Conservation (phyloP, 2,888 invertebrate genomes). For the Eueremaeus valkanovi region DNA sequence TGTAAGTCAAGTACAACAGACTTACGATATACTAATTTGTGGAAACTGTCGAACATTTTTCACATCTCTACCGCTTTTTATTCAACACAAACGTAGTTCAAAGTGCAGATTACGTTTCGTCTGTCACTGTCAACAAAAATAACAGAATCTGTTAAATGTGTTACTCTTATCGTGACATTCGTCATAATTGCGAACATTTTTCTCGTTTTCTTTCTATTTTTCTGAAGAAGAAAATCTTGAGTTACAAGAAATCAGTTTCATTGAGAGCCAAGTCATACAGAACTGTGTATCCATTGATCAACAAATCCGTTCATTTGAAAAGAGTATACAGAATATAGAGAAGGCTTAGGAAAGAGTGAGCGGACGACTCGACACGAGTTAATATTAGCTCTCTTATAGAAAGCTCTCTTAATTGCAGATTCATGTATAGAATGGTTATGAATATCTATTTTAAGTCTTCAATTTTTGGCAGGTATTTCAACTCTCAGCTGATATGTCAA, state of each 20-base stretch:
- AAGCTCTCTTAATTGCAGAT: background rate
- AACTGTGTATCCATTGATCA: background rate
- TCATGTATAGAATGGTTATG: background rate
- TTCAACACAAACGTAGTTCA: slow-evolving; percentile 14
- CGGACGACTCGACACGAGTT: background rate
- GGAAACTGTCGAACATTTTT: slow-evolving; percentile 29
- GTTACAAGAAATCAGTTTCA: background rate
- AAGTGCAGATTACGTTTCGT: slow-evolving; percentile 31
- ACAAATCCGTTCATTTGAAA: too few species aligned
- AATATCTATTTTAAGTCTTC: slow-evolving; percentile 24
- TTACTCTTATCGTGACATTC: background rate
- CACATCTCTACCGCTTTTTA: slow-evolving; percentile 17
- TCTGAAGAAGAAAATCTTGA: background rate
- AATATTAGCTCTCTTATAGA: background rate
- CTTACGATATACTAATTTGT: slow-evolving; percentile 27
- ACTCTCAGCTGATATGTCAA: background rate
- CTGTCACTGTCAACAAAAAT: slow-evolving; percentile 25
- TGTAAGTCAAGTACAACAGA: slow-evolving; percentile 23
- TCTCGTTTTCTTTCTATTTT: background rate
- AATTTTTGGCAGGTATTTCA: slow-evolving; percentile 32
- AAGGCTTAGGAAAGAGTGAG: too few species aligned
- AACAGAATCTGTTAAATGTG: slow-evolving; percentile 4
- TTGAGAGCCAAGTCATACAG: background rate
- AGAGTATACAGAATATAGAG: too few species aligned
- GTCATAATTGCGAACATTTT: background rate